These are phyloP conservation scores for Argopecten irradians DNA, from an alignment of 1,140 invertebrate species.

Conservation along the genomic window DNA sequence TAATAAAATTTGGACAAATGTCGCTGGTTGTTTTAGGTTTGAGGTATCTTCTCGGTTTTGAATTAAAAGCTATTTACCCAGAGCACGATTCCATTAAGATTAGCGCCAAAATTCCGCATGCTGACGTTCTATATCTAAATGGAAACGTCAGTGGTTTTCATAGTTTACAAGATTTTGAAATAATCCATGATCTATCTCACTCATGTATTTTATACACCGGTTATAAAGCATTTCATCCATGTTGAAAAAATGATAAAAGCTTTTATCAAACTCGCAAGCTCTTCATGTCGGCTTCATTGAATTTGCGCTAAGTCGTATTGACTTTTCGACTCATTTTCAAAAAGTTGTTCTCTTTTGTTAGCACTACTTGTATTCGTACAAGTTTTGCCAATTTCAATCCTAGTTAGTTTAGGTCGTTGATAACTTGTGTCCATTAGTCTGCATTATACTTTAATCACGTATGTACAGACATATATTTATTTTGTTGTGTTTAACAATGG, in stretches of 20 bases:
- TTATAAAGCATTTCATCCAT: neutral
- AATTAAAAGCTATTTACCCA: neutral
- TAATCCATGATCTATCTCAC: neutral
- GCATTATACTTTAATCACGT: neutral
- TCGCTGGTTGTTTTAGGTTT: neutral
- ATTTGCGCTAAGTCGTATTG: neutral
- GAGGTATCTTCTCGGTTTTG: neutral
- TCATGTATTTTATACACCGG: neutral
- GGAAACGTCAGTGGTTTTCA: neutral
- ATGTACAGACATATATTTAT: neutral
- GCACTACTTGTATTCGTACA: neutral
- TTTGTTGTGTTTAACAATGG: neutral
- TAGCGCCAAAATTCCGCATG: neutral
- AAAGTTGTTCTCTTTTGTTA: neutral
- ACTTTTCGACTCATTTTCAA: neutral
- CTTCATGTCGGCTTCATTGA: neutral
- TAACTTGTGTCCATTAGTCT: neutral
- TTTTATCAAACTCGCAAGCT: neutral
- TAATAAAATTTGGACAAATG: conserved; percentile 6
- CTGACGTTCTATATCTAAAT: neutral
- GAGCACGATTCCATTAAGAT: neutral
- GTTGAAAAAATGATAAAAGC: neutral
- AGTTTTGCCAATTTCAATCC: neutral
- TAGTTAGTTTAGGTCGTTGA: neutral
- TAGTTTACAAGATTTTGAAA: neutral